Conservation (phyloP, 2,113 vertebrate species). For the Brienomyrus longianalis region DNA sequence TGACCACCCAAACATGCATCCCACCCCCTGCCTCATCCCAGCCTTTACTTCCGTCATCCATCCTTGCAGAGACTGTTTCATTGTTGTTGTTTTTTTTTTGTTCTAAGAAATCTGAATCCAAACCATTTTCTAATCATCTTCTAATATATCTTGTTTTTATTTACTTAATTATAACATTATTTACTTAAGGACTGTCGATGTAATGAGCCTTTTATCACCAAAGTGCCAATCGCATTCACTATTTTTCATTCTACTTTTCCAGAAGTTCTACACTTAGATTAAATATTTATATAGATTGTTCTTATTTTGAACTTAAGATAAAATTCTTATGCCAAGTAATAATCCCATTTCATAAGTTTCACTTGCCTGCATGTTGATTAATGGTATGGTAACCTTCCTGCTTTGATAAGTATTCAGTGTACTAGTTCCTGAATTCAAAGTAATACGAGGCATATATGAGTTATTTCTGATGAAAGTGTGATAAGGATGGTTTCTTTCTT, state of each 20-base stretch:
- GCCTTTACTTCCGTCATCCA: background rate
- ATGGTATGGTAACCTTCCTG: background rate
- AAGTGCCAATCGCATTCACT: background rate
- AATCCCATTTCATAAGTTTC: background rate
- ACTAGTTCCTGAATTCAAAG: background rate
- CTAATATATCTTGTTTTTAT: background rate
- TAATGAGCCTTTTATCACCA: background rate
- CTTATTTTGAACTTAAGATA: background rate
- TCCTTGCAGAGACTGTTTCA: background rate
- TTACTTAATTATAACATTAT: background rate
- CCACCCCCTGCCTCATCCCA: background rate
- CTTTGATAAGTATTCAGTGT: background rate
- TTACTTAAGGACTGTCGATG: background rate
- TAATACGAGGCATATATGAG: background rate
- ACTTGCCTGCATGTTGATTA: background rate
- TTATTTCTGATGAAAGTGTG: background rate
- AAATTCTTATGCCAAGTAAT: background rate
- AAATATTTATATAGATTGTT: background rate
- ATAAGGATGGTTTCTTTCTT: background rate
- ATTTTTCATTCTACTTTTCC: background rate
- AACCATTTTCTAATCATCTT: background rate
- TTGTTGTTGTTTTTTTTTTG: background rate
- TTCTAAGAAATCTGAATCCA: background rate
- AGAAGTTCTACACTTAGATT: background rate
- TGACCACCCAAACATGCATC: background rate